phyloP scores from a whole-genome alignment of 2,113 vertebrate species.

The Podarcis muralis region DNA sequence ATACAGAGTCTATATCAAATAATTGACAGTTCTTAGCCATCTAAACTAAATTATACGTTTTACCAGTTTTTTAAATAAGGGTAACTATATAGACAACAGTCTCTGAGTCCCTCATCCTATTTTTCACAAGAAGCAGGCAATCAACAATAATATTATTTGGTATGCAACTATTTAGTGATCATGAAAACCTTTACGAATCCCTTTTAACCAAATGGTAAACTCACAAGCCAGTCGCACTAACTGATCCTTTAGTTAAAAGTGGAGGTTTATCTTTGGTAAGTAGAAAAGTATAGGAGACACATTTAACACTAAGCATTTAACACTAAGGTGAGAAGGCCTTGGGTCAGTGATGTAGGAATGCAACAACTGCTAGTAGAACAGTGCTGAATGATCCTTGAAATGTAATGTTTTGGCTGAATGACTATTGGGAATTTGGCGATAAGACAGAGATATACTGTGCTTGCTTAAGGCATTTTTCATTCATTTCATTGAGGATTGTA shows the following conservation, averaged over 20 bases:
- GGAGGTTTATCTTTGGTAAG: neutral
- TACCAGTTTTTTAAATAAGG: constrained; percentile 9
- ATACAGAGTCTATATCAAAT: neutral
- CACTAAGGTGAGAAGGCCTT: neutral
- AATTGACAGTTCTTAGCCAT: neutral
- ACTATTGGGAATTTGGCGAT: neutral
- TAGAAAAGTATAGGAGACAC: neutral
- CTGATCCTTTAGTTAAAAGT: neutral
- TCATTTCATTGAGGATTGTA: neutral
- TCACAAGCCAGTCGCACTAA: neutral
- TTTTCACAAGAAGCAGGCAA: neutral
- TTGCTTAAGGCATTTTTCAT: neutral
- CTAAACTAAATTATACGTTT: neutral
- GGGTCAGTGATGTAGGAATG: neutral
- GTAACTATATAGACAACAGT: neutral
- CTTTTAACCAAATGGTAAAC: neutral
- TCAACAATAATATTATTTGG: neutral
- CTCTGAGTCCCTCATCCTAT: neutral
- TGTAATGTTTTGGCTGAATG: neutral
- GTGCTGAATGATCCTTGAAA: neutral
- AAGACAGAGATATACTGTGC: neutral
- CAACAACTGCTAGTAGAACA: neutral
- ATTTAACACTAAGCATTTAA: constrained; percentile 1
- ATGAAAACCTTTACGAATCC: neutral
- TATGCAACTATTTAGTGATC: neutral